Percentiles rank a stretch among this genome's conserved stretches.
Evolutionary conservation across 2,113 vertebrate genomes (phyloP).

Genomic region (Cynocephalus volans): DNA sequence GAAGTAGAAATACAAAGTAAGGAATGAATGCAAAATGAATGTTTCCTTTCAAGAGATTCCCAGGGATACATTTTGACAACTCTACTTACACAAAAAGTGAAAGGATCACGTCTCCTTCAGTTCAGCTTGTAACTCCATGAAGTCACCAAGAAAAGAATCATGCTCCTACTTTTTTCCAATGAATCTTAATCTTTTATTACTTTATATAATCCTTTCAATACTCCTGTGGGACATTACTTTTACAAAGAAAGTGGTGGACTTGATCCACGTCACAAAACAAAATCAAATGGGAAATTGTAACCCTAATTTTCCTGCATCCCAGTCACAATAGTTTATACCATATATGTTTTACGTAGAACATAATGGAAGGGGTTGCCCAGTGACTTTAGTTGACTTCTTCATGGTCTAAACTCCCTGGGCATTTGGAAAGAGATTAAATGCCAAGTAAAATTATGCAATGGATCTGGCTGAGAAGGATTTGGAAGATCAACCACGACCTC

Average conservation of each 20-base stretch:
- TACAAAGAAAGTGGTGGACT: neutral
- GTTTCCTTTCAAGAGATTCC: neutral
- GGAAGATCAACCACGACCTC: too few relatives aligned
- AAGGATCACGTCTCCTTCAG: neutral
- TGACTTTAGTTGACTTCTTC: too few relatives aligned
- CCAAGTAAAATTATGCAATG: neutral
- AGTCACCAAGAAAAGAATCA: neutral
- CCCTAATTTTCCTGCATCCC: neutral
- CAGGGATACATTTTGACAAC: neutral
- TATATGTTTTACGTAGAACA: neutral
- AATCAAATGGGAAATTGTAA: too few relatives aligned
- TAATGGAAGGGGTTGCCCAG: neutral
- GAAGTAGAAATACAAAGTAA: neutral
- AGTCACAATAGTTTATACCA: too few relatives aligned
- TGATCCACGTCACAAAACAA: neutral
- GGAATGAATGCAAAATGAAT: neutral
- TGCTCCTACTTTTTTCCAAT: neutral
- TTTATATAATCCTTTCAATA: neutral
- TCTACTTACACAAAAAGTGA: neutral
- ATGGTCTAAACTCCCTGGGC: neutral
- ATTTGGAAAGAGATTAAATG: neutral
- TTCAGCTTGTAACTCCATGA: neutral
- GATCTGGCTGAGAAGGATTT: neutral
- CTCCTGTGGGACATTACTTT: neutral
- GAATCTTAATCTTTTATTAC: conserved; percentile 11